Percentiles rank a stretch among this genome's conserved stretches.
These are phyloP conservation scores for Tapirus terrestris DNA, from an alignment of 2,113 vertebrate species.

Conservation along the genomic window DNA sequence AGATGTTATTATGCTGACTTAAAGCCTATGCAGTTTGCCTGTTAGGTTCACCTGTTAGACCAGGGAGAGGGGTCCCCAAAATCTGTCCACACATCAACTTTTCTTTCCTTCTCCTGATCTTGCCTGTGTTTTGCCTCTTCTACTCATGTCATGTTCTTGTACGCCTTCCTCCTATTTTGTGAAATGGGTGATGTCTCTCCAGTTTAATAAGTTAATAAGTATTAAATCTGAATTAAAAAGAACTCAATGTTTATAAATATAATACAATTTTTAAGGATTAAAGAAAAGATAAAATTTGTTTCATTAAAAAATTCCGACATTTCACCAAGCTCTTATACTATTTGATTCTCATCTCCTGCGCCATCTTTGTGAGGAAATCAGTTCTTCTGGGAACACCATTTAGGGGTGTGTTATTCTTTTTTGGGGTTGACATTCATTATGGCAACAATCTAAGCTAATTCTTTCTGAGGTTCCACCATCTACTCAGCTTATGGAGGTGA, in stretches of 20 bases:
- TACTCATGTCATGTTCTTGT: background rate
- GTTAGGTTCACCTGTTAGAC: too few species aligned
- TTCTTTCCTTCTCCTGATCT: background rate
- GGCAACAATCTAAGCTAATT: background rate
- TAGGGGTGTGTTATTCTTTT: background rate
- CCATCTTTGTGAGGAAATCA: background rate
- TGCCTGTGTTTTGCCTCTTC: background rate
- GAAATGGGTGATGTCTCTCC: background rate
- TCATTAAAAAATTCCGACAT: background rate
- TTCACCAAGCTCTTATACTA: background rate
- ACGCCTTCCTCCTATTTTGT: background rate
- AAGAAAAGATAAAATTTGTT: background rate
- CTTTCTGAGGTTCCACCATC: background rate
- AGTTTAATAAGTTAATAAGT: background rate
- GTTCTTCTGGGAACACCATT: background rate
- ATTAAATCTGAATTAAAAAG: background rate
- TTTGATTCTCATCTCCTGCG: background rate
- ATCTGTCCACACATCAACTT: background rate
- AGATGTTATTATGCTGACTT: too few species aligned
- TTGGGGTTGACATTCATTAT: background rate
- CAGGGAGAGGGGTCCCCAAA: too few species aligned
- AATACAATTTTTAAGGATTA: background rate
- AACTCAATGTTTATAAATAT: background rate
- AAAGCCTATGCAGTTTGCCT: too few species aligned
- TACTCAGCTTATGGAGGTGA: background rate